A percentile compares a stretch with the other conserved stretches of the same genome.
Conservation (phyloP, 2,888 invertebrate genomes). For the Heteropelma amictum region DNA sequence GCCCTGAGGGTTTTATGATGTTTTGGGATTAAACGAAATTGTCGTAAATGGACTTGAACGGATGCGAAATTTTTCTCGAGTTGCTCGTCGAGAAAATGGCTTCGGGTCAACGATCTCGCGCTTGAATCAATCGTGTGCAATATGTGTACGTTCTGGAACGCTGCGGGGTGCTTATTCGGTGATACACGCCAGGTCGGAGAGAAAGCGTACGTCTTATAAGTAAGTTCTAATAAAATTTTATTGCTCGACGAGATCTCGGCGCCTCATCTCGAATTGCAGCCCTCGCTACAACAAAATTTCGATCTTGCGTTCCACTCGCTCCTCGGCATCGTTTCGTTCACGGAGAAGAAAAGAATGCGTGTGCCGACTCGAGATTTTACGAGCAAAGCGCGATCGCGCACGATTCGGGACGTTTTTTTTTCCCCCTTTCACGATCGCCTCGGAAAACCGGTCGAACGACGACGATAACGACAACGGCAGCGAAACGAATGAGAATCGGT, state of each 20-base stretch:
- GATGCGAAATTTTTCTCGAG: constrained; percentile 9
- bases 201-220: constrained; percentile 30
- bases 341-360: constrained; percentile 47
- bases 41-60: neutral
- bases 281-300: constrained; percentile 41
- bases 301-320: constrained; percentile 36
- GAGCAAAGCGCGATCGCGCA: constrained; percentile 54
- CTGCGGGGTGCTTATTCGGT: constrained; percentile 25
- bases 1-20: neutral
- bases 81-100: constrained; percentile 26
- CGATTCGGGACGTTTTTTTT: constrained; percentile 51
- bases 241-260: constrained; percentile 21
- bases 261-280: neutral
- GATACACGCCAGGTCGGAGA: constrained; percentile 1
- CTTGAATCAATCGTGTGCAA: constrained; percentile 28
- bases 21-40: neutral
- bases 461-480: constrained; percentile 23
- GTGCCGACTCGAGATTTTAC: constrained; percentile 50
- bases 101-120: constrained; percentile 27
- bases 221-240: constrained; percentile 55
- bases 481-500: constrained; percentile 2
- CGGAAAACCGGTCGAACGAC: constrained; percentile 52
- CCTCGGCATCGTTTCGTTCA: constrained; percentile 2
- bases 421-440: constrained; percentile 26
- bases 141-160: constrained; percentile 16